Conservation (phyloP, 1,140 invertebrate genomes). For the Brachionus rubens region DNA sequence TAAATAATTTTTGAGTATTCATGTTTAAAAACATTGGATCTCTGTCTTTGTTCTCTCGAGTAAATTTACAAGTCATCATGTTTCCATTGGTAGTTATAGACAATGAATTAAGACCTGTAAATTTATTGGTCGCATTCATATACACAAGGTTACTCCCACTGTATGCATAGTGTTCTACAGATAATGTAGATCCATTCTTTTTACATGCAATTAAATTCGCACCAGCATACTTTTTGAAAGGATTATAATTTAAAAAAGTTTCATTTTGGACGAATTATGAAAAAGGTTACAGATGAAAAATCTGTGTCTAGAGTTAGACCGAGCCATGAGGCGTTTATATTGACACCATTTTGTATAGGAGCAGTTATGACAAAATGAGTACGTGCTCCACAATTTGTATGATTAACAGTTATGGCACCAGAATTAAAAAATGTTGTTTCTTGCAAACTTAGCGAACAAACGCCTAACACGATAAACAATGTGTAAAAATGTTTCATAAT, state of each 20-base stretch:
- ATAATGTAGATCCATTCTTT: background rate
- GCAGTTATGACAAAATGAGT: background rate
- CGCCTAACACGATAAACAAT: background rate
- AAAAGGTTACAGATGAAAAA: background rate
- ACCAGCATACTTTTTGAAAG: background rate
- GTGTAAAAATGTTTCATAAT: too few species aligned
- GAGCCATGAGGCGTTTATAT: background rate
- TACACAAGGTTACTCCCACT: background rate
- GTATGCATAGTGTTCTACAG: background rate
- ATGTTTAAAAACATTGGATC: background rate
- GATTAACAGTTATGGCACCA: background rate
- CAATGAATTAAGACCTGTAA: background rate
- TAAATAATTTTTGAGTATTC: background rate
- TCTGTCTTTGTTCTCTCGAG: background rate
- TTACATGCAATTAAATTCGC: background rate
- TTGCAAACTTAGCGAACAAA: background rate
- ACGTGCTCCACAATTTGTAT: background rate
- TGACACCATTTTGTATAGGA: background rate
- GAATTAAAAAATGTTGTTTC: background rate
- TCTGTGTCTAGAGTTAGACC: background rate
- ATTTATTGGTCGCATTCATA: background rate
- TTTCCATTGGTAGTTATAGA: background rate
- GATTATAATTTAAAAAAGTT: background rate
- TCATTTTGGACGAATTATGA: background rate
- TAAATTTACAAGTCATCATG: background rate